phyloP scores from a whole-genome alignment of 2,797 vertebrate species.

The Megaceryle alcyon region DNA sequence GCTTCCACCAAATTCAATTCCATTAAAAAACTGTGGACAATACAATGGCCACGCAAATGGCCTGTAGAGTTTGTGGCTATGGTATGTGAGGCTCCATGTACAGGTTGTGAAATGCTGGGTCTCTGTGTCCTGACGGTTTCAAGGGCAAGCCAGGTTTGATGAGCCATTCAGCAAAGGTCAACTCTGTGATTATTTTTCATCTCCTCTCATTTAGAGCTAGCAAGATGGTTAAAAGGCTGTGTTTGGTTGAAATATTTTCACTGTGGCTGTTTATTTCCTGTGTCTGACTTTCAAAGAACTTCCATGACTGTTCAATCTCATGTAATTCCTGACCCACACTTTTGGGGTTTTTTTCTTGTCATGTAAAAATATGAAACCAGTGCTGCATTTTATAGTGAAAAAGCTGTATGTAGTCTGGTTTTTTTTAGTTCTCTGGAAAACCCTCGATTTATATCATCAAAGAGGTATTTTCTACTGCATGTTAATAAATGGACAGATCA shows the following conservation, averaged over 20 bases:
- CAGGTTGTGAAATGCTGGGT: rapidly evolving
- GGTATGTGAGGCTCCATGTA: background rate
- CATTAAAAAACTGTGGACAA: background rate
- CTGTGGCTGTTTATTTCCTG: background rate
- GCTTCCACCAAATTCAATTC: background rate
- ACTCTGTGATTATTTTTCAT: background rate
- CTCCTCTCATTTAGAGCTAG: background rate
- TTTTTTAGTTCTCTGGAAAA: background rate
- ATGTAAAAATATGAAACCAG: background rate
- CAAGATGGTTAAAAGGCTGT: background rate
- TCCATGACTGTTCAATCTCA: background rate
- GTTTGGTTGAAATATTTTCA: background rate
- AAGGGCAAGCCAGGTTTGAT: background rate
- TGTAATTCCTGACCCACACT: background rate
- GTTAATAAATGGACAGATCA: background rate
- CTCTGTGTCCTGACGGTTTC: rapidly evolving
- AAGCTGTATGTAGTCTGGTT: background rate
- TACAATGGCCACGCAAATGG: background rate
- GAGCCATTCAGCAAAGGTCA: background rate
- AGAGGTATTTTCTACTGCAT: background rate
- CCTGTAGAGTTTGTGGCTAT: background rate
- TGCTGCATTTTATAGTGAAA: background rate
- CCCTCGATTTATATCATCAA: background rate
- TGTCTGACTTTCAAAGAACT: background rate
- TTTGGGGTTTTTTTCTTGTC: background rate